Evolutionary conservation across 2,888 invertebrate species (phyloP).

Genomic region (Dorcus hopei): DNA sequence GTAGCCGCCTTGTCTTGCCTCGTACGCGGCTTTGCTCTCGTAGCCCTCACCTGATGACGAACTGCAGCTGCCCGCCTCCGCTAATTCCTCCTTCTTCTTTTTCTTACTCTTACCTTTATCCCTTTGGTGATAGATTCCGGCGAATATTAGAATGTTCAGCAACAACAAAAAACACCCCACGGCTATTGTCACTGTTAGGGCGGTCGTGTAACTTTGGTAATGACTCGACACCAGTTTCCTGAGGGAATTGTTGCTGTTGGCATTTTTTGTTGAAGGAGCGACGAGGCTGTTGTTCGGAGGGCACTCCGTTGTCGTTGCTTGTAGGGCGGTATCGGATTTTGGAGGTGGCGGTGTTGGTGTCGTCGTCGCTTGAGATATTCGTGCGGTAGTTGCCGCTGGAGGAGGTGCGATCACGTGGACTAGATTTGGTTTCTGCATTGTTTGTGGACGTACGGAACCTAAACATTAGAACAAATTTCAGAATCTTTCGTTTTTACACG

Average conservation of each 20-base stretch:
- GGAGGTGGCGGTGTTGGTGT: constrained; percentile 52
- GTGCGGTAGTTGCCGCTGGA: constrained; percentile 49
- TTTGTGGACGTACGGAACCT: constrained; percentile 76
- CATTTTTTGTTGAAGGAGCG: constrained; percentile 47
- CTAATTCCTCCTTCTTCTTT: constrained; percentile 73
- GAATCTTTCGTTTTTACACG: background rate
- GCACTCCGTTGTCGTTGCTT: constrained; percentile 67
- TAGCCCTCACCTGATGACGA: constrained; percentile 59
- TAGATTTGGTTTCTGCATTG: constrained; percentile 63
- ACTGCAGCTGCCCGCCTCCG: constrained; percentile 55
- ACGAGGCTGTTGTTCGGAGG: constrained; percentile 61
- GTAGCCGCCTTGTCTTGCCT: constrained; percentile 25
- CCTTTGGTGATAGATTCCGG: constrained; percentile 83
- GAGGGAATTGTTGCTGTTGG: constrained; percentile 66
- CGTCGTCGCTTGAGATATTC: constrained; percentile 40
- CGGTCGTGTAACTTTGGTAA: constrained; percentile 86
- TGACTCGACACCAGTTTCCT: constrained; percentile 74
- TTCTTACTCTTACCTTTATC: constrained; percentile 60
- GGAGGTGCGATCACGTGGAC: constrained; percentile 57
- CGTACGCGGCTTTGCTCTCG: constrained; percentile 51
- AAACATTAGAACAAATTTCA: constrained; percentile 24
- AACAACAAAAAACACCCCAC: constrained; percentile 80
- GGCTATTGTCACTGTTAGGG: constrained; percentile 82
- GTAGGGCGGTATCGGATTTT: constrained; percentile 51
- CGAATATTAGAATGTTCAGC: constrained; percentile 81